Conservation (phyloP, 1,140 invertebrate genomes). For the Carposina sasakii region DNA sequence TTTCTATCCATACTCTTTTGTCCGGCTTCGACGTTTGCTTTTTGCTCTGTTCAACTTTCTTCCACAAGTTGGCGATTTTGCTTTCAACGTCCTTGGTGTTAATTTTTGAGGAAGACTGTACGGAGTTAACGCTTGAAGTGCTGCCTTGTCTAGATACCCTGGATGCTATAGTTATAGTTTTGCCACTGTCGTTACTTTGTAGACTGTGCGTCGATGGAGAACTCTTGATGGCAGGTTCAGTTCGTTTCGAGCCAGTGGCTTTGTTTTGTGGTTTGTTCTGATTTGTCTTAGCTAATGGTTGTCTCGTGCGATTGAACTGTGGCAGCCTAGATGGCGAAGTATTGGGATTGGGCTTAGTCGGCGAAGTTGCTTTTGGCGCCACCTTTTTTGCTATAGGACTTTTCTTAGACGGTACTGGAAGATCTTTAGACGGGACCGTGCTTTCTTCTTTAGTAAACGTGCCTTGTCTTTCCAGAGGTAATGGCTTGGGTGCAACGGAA, state of each 20-base stretch:
- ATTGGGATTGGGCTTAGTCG: constrained; percentile 47
- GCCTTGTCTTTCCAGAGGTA: constrained; percentile 82
- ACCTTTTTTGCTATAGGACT: constrained; percentile 38
- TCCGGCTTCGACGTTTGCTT: constrained; percentile 76
- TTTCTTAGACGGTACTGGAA: constrained; percentile 65
- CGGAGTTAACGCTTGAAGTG: constrained; percentile 76
- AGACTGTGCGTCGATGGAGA: constrained; percentile 73
- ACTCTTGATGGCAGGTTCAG: constrained; percentile 59
- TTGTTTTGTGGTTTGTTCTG: constrained; percentile 14
- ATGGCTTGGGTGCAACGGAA: constrained; percentile 32
- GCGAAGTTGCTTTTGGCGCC: constrained; percentile 45
- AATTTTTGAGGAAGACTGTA: constrained; percentile 63
- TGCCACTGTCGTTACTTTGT: constrained; percentile 69
- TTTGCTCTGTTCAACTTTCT: constrained; percentile 85
- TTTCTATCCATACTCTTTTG: constrained; percentile 77
- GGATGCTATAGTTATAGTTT: constrained; percentile 60
- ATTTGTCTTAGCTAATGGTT: constrained; percentile 33
- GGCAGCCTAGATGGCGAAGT: constrained; percentile 66
- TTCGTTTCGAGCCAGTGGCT: constrained; percentile 14
- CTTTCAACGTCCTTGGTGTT: constrained; percentile 83
- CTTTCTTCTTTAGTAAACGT: constrained; percentile 90
- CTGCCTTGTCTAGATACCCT: constrained; percentile 72
- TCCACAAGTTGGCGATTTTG: constrained; percentile 92
- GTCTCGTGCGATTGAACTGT: constrained; percentile 49
- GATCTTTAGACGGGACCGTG: constrained; percentile 57